phyloP scores from a whole-genome alignment of 30 jellyfish, hydroid and myxozoan species.

The Chrysaora quinquecirrha region DNA sequence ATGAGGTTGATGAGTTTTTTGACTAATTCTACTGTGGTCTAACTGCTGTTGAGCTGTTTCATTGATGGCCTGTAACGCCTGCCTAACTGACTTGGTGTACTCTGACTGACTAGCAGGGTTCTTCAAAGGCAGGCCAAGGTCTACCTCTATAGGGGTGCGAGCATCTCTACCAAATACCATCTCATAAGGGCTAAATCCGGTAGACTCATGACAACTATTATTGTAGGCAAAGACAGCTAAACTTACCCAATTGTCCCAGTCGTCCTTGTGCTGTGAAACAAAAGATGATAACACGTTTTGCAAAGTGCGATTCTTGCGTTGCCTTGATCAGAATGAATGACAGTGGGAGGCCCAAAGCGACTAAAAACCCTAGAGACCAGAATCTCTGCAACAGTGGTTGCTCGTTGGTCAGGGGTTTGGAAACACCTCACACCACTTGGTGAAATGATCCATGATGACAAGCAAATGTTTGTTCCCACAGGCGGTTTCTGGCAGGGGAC shows the following conservation, averaged over 20 bases:
- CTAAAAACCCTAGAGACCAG: too few relatives aligned
- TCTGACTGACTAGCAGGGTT: too few relatives aligned
- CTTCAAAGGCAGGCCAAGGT: too few relatives aligned
- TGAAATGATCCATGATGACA: constrained; percentile 66
- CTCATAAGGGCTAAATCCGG: neutral
- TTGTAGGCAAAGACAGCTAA: constrained; percentile 9
- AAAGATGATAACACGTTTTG: neutral
- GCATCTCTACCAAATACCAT: too few relatives aligned
- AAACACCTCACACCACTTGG: too few relatives aligned
- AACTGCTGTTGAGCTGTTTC: neutral
- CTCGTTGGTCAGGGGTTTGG: constrained; percentile 19
- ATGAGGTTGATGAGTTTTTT: neutral
- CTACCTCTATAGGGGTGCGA: too few relatives aligned
- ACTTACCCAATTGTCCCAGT: too few relatives aligned
- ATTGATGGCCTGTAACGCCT: neutral
- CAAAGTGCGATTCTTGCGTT: constrained; percentile 7
- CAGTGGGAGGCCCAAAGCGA: too few relatives aligned
- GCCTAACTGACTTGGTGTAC: too few relatives aligned
- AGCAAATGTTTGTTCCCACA: constrained; percentile 60
- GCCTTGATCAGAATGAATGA: too few relatives aligned
- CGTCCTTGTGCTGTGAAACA: too few relatives aligned
- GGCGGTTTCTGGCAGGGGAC: constrained; percentile 50
- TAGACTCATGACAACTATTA: neutral
- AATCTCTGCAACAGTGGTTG: constrained; percentile 22
- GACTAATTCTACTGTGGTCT: neutral